Base-by-base conservation (phyloP, 2,888 invertebrate genomes). In the Sicus ferrugineus region DNA sequence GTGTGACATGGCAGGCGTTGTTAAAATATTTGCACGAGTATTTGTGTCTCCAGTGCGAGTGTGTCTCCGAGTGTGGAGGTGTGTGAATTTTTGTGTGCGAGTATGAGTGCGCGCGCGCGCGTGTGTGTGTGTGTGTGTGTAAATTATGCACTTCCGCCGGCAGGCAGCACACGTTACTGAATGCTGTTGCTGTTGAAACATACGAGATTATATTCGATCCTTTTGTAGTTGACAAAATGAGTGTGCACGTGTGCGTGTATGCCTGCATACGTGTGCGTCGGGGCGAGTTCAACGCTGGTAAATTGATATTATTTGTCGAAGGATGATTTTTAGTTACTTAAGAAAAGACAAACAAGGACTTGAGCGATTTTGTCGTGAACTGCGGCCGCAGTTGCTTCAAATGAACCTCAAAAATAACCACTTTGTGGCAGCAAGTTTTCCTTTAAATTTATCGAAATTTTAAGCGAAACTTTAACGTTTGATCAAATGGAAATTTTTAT, bases 21-120 rank as follows among this genome's bases (percentile, higher is more conserved):
- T 75, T 78, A 76, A 81, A 82, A 82, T 81, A 81, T 81, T 81
- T 81, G 77, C 76, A 70, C 77, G 76, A 75, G 74, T 75, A 75
- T 74, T 73, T 70, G 59, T 71, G 71, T 59, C 31, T 46, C 28
- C 11, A 4, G 66, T 23, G 28, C 19, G 19, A 9, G 62, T 61
- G 14, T 63, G 0, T 48, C 23, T 64, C 5, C 48, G 48, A 6
- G 19, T 16, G 65, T 31, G 23, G 52, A 21, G 9, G 30, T 31
- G 6, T 30, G 31, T 65, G 19, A 30, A 30, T 52, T 56, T n/a
- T 42, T 28, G 21, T 38, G 1, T 48, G 28, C 38, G 52, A 52
- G 11, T 67, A 11, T 66, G 42, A 38, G 23, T 14, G 16, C 52
- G n/a, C 54, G 50, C 26, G 38, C 21, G 19, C 21, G 26, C 26